These are phyloP conservation scores for Hycleus phaleratus DNA, from an alignment of 1,140 invertebrate genomes.

Conservation along the genomic window DNA sequence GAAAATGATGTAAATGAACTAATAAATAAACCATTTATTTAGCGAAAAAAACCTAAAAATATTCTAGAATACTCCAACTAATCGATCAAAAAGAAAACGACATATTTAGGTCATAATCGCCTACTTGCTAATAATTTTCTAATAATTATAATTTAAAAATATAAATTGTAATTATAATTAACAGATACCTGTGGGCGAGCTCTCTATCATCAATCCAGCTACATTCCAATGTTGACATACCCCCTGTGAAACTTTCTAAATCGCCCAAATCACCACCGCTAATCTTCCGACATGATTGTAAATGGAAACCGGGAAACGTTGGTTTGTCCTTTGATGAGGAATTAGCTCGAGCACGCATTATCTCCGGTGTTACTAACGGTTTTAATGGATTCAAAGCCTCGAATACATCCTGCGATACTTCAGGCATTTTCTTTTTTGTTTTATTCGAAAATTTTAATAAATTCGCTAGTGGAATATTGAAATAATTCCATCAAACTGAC, in stretches of 20 bases:
- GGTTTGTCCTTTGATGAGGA: slow-evolving; percentile 37
- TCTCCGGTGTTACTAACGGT: slow-evolving; percentile 38
- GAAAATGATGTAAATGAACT: too few species aligned
- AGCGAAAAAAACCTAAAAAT: too few species aligned
- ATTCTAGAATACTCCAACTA: too few species aligned
- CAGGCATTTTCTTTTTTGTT: slow-evolving; percentile 26
- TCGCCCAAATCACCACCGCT: slow-evolving; percentile 40
- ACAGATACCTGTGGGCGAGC: slow-evolving; percentile 51
- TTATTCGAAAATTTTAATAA: too few species aligned
- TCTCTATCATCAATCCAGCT: slow-evolving; percentile 51
- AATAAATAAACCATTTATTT: too few species aligned
- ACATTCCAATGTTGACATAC: slow-evolving; percentile 40
- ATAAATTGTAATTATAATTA: too few species aligned
- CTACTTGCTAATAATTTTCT: background rate
- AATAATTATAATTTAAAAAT: background rate
- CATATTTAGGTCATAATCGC: background rate
- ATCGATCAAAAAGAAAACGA: background rate
- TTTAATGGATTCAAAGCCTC: slow-evolving; percentile 37
- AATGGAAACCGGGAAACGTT: slow-evolving; percentile 13
- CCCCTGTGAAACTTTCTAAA: slow-evolving; percentile 52
- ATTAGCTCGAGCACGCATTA: slow-evolving; percentile 47
- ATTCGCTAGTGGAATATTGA: too few species aligned
- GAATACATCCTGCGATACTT: slow-evolving; percentile 26
- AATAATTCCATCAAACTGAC: too few species aligned
- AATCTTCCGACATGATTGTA: too few species aligned